Conservation (phyloP, 1,140 invertebrate genomes). For the Drosophila bocki region DNA sequence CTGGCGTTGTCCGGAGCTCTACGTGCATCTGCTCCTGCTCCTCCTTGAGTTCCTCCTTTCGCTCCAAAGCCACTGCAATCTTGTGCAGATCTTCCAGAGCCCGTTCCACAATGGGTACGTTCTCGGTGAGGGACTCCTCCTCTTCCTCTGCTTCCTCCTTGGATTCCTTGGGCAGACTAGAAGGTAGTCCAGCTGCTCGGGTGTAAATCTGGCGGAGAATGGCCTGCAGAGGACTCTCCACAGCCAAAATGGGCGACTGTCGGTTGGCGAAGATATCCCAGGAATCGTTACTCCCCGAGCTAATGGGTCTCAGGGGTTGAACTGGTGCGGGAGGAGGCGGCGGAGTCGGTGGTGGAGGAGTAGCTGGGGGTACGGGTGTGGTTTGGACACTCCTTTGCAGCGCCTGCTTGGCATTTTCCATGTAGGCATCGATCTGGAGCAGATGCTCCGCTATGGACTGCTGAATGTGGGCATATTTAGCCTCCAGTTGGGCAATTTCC, state of each 20-base stretch:
- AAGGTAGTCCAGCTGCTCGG: slow-evolving; percentile 54
- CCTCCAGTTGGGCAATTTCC: slow-evolving; percentile 76
- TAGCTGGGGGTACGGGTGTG: slow-evolving; percentile 20
- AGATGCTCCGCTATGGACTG: slow-evolving; percentile 82
- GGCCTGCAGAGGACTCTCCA: slow-evolving; percentile 74
- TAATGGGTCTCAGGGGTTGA: slow-evolving; percentile 8
- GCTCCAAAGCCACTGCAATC: slow-evolving; percentile 57
- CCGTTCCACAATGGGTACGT: slow-evolving; percentile 77
- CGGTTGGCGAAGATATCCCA: slow-evolving; percentile 70
- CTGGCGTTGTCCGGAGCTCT: slow-evolving; percentile 58
- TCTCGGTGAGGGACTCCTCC: slow-evolving; percentile 45
- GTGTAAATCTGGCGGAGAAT: slow-evolving; percentile 73
- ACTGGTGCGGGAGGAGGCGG: slow-evolving; percentile 1
- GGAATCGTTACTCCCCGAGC: slow-evolving; percentile 37
- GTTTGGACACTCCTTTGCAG: slow-evolving; percentile 65
- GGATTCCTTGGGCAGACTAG: slow-evolving; percentile 33
- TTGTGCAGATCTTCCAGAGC: slow-evolving; percentile 72
- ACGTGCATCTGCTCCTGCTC: slow-evolving; percentile 37
- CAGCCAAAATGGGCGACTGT: slow-evolving; percentile 63
- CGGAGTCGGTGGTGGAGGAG: slow-evolving; percentile 11
- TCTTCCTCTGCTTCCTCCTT: slow-evolving; percentile 18
- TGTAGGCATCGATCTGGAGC: slow-evolving; percentile 78
- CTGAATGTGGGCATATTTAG: slow-evolving; percentile 80
- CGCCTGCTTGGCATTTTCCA: slow-evolving; percentile 79
- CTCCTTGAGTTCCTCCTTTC: slow-evolving; percentile 5